Conservation (phyloP, 2,113 vertebrate species). For the Microcebus griseorufus region DNA sequence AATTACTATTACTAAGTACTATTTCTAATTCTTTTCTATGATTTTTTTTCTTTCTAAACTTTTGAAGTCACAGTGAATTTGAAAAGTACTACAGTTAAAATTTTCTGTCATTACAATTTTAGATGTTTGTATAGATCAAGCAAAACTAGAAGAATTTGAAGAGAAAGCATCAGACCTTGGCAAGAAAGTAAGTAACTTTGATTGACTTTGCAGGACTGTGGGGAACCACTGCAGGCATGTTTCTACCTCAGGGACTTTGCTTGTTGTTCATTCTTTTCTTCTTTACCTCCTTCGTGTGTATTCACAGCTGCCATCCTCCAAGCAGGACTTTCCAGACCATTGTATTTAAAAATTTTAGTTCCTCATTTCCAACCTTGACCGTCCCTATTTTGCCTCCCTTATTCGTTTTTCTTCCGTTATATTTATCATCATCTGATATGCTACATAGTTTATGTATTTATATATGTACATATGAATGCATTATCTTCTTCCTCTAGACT, state of each 20-base stretch:
- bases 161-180: constrained; percentile 90
- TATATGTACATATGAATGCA: background rate
- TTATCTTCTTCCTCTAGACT: background rate
- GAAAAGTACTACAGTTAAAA: background rate
- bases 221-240: no score
- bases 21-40: background rate
- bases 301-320: background rate
- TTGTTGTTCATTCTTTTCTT: background rate
- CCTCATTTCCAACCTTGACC: background rate
- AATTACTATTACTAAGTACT: background rate
- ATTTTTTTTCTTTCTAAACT: background rate
- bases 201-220: background rate
- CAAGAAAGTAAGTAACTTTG: constrained; percentile 89
- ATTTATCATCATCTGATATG: background rate
- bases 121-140: constrained; percentile 95
- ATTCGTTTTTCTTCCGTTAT: background rate
- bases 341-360: background rate
- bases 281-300: background rate
- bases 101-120: constrained; percentile 73
- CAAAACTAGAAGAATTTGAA: constrained; percentile 92
- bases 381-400: background rate
- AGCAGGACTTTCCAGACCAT: background rate
- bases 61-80: background rate
- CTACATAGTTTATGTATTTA: background rate
- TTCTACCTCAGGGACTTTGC: background rate